Evolutionary conservation across 2,113 vertebrate species (phyloP), one percentile per base, ranked within the genome.

Genomic region (Elanus axillaris): DNA sequence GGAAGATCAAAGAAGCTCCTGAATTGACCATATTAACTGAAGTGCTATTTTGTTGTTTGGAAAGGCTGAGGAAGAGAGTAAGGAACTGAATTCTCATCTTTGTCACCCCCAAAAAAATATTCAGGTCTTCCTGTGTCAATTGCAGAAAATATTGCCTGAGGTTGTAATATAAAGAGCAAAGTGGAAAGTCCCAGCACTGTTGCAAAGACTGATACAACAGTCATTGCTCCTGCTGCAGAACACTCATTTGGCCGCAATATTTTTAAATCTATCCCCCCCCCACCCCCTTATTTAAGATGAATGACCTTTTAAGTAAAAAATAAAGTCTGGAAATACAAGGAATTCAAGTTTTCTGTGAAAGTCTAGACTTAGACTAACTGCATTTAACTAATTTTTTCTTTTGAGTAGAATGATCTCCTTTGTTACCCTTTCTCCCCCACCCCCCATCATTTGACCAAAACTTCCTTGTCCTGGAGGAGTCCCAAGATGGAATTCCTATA

Each of bases 61-160:
- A 77, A 92, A 83, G 38, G 17, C 48, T 52, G 26, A 86, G 67
- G 67, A 77, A 94, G 60, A 63, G 38, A 34, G 20, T 60, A 59
- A 74, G 64, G 80, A 96, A 84, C 5, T 84, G 52, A 91, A 81
- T 88, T 74, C 47, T 88, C 52, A 66, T 50, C 38, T 77, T 93
- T 88, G 45, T 78, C 64, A 74, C 64, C 20, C 10, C 43, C 31
- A 52, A 48, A 76, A 83, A 86, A 86, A 67, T 64, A 83, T 47
- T 84, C n/a, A 84, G 48, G 36, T 78, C 36, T 92, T 88, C 55
- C 82, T 52, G 56, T 78, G 76, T n/a, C 90, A 80, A 15, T 60
- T 86, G 64, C 82, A 95, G 73, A 56, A 93, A 92, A 74, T 36
- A 38, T 71, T 84, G 94, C 95, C 92, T 2, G 17, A 67, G 76